Evolutionary conservation across 92 coral and sea anemone species (phyloP).

Genomic region (Phenganax subtilis): DNA sequence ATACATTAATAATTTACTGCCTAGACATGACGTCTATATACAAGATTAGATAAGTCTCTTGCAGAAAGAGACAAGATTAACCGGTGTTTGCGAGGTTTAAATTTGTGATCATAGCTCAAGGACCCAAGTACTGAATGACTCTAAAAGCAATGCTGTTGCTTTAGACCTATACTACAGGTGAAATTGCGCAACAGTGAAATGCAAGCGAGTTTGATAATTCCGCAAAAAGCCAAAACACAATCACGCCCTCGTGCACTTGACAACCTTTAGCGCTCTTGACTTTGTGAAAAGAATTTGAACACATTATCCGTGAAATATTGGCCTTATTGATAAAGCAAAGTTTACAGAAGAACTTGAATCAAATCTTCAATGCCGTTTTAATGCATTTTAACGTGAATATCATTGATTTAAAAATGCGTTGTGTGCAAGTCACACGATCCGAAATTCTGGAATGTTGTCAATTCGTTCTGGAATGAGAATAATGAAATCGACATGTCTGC

Average conservation of each 20-base stretch:
- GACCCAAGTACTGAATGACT: too few relatives aligned
- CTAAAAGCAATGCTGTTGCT: too few relatives aligned
- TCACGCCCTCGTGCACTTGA: conserved; percentile 9
- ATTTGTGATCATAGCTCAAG: too few relatives aligned
- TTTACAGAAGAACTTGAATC: neutral
- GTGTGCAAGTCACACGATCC: neutral
- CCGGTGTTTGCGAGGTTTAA: too few relatives aligned
- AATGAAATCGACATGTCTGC: conserved; percentile 4
- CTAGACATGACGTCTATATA: too few relatives aligned
- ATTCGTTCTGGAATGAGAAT: neutral
- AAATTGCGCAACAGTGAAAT: too few relatives aligned
- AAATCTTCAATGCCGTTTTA: neutral
- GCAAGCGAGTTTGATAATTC: too few relatives aligned
- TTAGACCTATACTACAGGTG: too few relatives aligned
- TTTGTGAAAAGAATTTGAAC: neutral
- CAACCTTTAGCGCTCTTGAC: neutral
- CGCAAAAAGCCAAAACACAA: neutral
- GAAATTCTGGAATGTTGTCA: conserved; percentile 4
- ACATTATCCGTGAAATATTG: neutral
- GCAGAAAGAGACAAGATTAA: too few relatives aligned
- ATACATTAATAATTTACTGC: too few relatives aligned
- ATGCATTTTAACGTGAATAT: neutral
- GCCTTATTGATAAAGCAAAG: neutral
- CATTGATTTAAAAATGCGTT: neutral
- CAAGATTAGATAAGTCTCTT: too few relatives aligned